phyloP scores from a whole-genome alignment of 2,113 vertebrate genomes.

The Myotis lucifugus region DNA sequence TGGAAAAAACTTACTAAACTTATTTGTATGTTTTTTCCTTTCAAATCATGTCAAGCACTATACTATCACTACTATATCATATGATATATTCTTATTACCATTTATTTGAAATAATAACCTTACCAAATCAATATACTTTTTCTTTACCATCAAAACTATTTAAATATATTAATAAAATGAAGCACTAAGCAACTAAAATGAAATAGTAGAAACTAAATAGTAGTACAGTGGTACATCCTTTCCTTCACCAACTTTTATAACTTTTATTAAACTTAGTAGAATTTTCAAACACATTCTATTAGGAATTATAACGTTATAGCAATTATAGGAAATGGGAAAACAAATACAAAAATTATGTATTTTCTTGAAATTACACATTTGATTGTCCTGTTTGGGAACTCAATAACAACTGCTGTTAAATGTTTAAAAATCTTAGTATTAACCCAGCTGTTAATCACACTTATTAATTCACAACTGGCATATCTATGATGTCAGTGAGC shows the following conservation, averaged over 20 bases:
- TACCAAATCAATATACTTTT: slow-evolving; percentile 21
- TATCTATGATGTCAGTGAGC: slow-evolving; percentile 4
- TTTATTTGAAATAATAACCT: slow-evolving; percentile 39
- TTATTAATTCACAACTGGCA: slow-evolving; percentile 49
- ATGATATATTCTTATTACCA: not conserved
- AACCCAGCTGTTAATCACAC: not conserved
- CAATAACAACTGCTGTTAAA: slow-evolving; percentile 30
- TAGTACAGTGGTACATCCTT: not conserved
- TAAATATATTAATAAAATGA: slow-evolving; percentile 4
- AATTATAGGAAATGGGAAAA: slow-evolving; percentile 9
- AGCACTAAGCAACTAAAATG: not conserved
- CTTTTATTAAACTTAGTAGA: slow-evolving; percentile 38
- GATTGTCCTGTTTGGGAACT: not conserved
- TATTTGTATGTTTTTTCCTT: not conserved
- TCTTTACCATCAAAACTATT: not conserved
- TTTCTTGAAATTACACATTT: slow-evolving; percentile 43
- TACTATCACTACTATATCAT: not conserved
- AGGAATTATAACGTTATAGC: slow-evolving; percentile 36
- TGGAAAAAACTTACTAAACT: slow-evolving; percentile 11
- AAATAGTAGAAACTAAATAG: slow-evolving; percentile 27
- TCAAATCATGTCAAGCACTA: not conserved
- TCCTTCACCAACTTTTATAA: slow-evolving; percentile 28
- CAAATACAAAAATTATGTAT: not conserved
- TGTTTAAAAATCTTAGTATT: slow-evolving; percentile 34
- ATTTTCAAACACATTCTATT: slow-evolving; percentile 27